Conservation (phyloP, 2,888 invertebrate genomes). For the Zygogramma bicolorata region DNA sequence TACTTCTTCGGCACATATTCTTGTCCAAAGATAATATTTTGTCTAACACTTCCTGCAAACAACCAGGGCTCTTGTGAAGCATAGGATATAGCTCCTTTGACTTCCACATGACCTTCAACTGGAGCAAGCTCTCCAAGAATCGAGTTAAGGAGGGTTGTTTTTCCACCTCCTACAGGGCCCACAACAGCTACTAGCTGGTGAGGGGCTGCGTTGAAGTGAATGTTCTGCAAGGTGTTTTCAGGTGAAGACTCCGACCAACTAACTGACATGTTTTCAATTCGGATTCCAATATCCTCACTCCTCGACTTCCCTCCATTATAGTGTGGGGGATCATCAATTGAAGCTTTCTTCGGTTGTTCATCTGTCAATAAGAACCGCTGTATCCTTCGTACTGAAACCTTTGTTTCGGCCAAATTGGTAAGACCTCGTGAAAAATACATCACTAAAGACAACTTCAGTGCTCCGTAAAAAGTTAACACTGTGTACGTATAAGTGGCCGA, state of each 20-base stretch:
- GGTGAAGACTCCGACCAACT: conserved; percentile 70
- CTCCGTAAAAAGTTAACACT: conserved; percentile 78
- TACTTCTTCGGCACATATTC: conserved; percentile 76
- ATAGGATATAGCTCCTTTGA: conserved; percentile 79
- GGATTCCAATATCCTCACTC: conserved; percentile 25
- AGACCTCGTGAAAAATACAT: conserved; percentile 74
- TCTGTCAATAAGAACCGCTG: conserved; percentile 70
- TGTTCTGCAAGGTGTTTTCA: conserved; percentile 69
- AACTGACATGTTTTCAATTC: conserved; percentile 69
- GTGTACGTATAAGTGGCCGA: conserved; percentile 78
- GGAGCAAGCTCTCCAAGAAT: conserved; percentile 80
- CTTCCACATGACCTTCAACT: conserved; percentile 73
- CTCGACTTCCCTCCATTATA: neutral
- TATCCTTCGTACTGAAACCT: conserved; percentile 61
- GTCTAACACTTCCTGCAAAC: conserved; percentile 84
- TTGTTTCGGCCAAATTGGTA: conserved; percentile 77
- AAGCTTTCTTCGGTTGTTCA: conserved; percentile 21
- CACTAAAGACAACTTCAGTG: conserved; percentile 75
- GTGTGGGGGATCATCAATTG: neutral
- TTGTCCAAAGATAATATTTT: conserved; percentile 92
- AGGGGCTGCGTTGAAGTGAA: conserved; percentile 74
- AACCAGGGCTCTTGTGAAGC: conserved; percentile 89
- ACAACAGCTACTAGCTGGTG: conserved; percentile 71
- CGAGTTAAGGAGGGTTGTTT: conserved; percentile 69
- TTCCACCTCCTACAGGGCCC: conserved; percentile 76